phyloP scores from a whole-genome alignment of 2,888 invertebrate genomes.

The Rhodophaea formosa region DNA sequence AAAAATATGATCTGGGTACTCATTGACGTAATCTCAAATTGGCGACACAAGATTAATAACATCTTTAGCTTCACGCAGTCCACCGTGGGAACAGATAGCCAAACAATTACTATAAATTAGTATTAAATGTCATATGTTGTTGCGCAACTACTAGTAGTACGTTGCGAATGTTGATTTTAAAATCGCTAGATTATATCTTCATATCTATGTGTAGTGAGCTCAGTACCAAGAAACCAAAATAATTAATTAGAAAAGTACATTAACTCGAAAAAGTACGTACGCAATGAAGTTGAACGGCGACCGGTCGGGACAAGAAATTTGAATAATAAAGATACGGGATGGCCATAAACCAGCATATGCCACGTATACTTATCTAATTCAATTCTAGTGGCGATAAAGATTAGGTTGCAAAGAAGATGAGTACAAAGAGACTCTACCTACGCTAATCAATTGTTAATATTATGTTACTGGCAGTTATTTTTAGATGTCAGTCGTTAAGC shows the following conservation, averaged over 20 bases:
- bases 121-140: slow-evolving; percentile 20
- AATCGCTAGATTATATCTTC: background rate
- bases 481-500: too few species aligned
- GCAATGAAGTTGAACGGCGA: slow-evolving; percentile 62
- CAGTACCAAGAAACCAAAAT: background rate
- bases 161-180: background rate
- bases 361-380: slow-evolving; percentile 74
- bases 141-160: background rate
- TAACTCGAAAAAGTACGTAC: slow-evolving; percentile 39
- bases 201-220: background rate
- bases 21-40: slow-evolving; percentile 11
- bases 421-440: slow-evolving; percentile 3
- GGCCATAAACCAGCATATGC: slow-evolving; percentile 73
- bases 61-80: slow-evolving; percentile 13
- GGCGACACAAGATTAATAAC: slow-evolving; percentile 10
- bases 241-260: slow-evolving; percentile 38
- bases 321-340: slow-evolving; percentile 71
- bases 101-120: slow-evolving; percentile 23
- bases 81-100: slow-evolving; percentile 19
- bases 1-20: background rate
- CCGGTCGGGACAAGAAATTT: slow-evolving; percentile 60
- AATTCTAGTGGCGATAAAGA: slow-evolving; percentile 62
- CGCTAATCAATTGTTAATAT: background rate
- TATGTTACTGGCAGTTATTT: background rate
- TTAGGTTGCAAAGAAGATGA: slow-evolving; percentile 22